Conservation (phyloP, 2,888 invertebrate species). For the Temnothorax unifasciatus region DNA sequence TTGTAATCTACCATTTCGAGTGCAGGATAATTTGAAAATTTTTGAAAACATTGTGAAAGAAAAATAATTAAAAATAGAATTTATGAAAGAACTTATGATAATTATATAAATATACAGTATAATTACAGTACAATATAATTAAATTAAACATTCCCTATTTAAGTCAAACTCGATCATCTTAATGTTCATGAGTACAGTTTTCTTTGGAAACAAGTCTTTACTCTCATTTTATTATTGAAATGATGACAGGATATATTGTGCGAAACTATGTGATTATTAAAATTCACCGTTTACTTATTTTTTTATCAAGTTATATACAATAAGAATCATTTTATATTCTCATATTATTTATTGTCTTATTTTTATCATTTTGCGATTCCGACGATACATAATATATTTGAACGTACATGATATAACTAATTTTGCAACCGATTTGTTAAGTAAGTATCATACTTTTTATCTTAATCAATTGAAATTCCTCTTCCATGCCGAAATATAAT, state of each 20-base stretch:
- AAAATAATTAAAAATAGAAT: not conserved
- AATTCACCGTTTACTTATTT: not conserved
- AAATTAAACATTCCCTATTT: not conserved
- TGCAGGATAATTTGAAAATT: not conserved
- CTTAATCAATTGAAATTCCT: not conserved
- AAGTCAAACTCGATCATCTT: not conserved
- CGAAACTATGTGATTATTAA: constrained; percentile 15
- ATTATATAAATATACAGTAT: not conserved
- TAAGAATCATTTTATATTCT: not conserved
- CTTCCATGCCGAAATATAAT: not conserved
- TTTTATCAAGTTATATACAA: not conserved
- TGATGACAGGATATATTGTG: not conserved
- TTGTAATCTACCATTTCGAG: not conserved
- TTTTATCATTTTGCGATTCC: not conserved
- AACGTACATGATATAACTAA: constrained; percentile 24
- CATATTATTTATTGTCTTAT: not conserved
- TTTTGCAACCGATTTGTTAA: constrained; percentile 30
- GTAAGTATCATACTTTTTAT: constrained; percentile 27
- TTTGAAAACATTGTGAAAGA: not conserved
- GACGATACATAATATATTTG: constrained; percentile 12
- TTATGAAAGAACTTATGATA: not conserved
- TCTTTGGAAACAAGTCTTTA: not conserved
- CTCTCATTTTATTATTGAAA: not conserved
- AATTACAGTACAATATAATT: not conserved
- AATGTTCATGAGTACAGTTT: not conserved